phyloP scores from a whole-genome alignment of 1,140 invertebrate species.

The Drosophila trapezifrons region DNA sequence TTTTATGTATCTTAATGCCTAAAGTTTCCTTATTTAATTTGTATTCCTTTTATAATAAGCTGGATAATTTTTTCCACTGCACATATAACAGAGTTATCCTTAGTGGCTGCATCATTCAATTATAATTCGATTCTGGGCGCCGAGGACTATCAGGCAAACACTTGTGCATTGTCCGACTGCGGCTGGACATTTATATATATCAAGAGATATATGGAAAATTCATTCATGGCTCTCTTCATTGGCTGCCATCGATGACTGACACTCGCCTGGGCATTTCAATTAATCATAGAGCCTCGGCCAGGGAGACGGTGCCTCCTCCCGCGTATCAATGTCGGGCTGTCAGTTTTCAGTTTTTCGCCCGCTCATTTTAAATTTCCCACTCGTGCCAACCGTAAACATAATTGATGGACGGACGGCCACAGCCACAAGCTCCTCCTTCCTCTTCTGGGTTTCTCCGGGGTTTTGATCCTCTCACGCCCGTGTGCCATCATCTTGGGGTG shows the following conservation, averaged over 20 bases:
- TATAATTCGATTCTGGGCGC: slow-evolving; percentile 58
- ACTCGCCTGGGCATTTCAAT: slow-evolving; percentile 59
- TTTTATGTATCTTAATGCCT: neutral
- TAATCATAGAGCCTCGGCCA: slow-evolving; percentile 49
- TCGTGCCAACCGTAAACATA: slow-evolving; percentile 55
- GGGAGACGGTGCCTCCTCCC: neutral
- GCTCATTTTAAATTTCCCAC: slow-evolving; percentile 50
- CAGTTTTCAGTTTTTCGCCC: slow-evolving; percentile 9
- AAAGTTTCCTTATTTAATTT: neutral
- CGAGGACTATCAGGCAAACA: slow-evolving; percentile 26
- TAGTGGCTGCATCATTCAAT: slow-evolving; percentile 55
- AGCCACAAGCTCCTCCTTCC: slow-evolving; percentile 8
- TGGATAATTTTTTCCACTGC: neutral
- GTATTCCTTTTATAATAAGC: too few species aligned
- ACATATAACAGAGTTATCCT: neutral
- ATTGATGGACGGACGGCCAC: slow-evolving; percentile 46
- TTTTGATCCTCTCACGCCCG: slow-evolving; percentile 2
- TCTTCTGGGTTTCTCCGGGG: neutral
- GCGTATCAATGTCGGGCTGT: slow-evolving; percentile 52
- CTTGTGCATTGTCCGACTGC: slow-evolving; percentile 25
- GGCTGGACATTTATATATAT: slow-evolving; percentile 13
- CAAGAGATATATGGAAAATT: slow-evolving; percentile 35
- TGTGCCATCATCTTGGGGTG: slow-evolving; percentile 33
- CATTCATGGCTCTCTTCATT: slow-evolving; percentile 61
- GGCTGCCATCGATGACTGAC: slow-evolving; percentile 61